Conservation (phyloP, 2,113 vertebrate genomes). For the Rynchops niger region DNA sequence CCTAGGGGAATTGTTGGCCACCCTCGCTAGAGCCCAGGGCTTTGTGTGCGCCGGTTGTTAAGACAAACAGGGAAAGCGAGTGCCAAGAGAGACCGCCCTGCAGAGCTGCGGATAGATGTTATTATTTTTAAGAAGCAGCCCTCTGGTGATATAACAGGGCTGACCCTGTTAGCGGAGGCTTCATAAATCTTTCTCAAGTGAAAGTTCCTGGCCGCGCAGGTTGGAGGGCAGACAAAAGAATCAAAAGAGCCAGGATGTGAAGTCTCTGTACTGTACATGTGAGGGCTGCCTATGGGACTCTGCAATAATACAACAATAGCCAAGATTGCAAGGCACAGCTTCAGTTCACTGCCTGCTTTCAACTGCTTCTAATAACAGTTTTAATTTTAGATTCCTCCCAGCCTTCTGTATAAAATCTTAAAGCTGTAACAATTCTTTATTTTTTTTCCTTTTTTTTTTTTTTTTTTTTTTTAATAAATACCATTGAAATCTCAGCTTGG, state of each 20-base stretch:
- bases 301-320: constrained; percentile 90
- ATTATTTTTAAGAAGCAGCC: constrained; percentile 87
- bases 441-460: not conserved
- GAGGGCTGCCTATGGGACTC: constrained; percentile 81
- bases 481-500: not conserved
- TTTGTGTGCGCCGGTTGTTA: constrained; percentile 76
- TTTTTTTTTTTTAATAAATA: not conserved
- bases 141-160: constrained; percentile 83
- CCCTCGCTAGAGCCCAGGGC: not conserved
- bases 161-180: constrained; percentile 81
- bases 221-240: constrained; percentile 88
- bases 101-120: constrained; percentile 84
- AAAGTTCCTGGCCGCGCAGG: constrained; percentile 86
- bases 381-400: constrained; percentile 65
- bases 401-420: constrained; percentile 48
- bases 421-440: not conserved
- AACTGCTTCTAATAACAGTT: constrained; percentile 73
- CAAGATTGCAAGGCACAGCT: constrained; percentile 72
- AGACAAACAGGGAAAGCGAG: constrained; percentile 83
- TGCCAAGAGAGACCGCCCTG: constrained; percentile 75
- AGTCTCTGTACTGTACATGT: constrained; percentile 76
- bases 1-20: constrained; percentile 52
- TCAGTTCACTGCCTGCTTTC: constrained; percentile 76
- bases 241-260: constrained; percentile 88
- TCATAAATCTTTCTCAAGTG: constrained; percentile 93